Evolutionary conservation across 2,888 invertebrate genomes (phyloP).

Genomic region (Troides helena): DNA sequence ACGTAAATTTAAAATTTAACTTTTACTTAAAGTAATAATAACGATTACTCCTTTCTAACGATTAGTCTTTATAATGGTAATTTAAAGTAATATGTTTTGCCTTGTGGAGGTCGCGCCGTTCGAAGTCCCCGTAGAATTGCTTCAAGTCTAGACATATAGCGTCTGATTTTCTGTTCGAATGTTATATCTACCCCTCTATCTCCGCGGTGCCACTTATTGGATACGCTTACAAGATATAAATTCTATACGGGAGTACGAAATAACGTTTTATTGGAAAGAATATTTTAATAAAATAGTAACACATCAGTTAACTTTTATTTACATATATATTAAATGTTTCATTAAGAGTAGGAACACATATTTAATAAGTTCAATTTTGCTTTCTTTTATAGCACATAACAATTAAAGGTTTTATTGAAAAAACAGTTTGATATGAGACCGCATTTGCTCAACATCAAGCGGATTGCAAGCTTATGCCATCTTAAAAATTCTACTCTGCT

Average conservation of each 20-base stretch:
- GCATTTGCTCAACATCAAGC: too few species aligned
- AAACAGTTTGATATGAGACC: too few species aligned
- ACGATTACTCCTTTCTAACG: not conserved
- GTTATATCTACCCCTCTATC: slow-evolving; percentile 27
- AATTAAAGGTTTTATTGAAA: too few species aligned
- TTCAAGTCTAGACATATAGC: slow-evolving; percentile 54
- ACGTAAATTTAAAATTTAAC: too few species aligned
- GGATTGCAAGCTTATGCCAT: too few species aligned
- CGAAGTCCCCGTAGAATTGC: slow-evolving; percentile 48
- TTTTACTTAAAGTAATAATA: too few species aligned
- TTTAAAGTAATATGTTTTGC: slow-evolving; percentile 58
- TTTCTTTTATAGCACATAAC: too few species aligned
- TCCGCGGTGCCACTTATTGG: slow-evolving; percentile 14
- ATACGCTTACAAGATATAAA: slow-evolving; percentile 18
- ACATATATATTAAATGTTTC: too few species aligned
- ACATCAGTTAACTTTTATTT: too few species aligned
- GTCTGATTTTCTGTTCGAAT: slow-evolving; percentile 48
- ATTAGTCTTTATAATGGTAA: slow-evolving; percentile 46
- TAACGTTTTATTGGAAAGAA: slow-evolving; percentile 17
- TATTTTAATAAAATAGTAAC: slow-evolving; percentile 2
- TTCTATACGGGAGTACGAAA: slow-evolving; percentile 22
- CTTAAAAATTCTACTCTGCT: too few species aligned
- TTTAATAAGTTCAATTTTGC: too few species aligned
- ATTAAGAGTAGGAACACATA: too few species aligned
- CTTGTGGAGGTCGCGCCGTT: slow-evolving; percentile 44